Evolutionary conservation across 2,113 vertebrate species (phyloP).

Genomic region (Channa maculata): DNA sequence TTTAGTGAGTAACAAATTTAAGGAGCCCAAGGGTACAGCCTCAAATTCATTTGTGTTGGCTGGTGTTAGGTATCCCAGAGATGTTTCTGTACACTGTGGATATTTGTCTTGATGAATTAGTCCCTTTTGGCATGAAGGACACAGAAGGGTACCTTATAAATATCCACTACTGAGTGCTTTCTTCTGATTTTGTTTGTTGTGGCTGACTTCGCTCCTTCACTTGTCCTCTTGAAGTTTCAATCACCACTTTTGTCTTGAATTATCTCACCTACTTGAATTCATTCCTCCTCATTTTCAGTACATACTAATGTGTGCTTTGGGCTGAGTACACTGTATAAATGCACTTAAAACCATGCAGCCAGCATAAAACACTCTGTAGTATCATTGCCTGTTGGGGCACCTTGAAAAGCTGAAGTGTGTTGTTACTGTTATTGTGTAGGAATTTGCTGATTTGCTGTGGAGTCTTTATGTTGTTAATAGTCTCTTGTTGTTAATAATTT

Average conservation of each 20-base stretch:
- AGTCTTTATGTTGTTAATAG: not conserved
- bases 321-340: slow-evolving; percentile 25
- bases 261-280: slow-evolving; percentile 25
- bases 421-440: not conserved
- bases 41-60: slow-evolving; percentile 61
- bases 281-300: slow-evolving; percentile 19
- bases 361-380: slow-evolving; percentile 2
- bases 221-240: slow-evolving; percentile 30
- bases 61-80: slow-evolving; percentile 36
- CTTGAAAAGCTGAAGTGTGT: slow-evolving; percentile 10
- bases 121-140: slow-evolving; percentile 65
- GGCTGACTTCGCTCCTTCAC: slow-evolving; percentile 38
- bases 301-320: slow-evolving; percentile 1
- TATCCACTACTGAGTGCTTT: slow-evolving; percentile 28
- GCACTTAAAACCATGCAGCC: slow-evolving; percentile 22
- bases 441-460: not conserved
- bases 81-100: slow-evolving; percentile 47
- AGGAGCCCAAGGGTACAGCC: slow-evolving; percentile 56
- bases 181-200: slow-evolving; percentile 17
- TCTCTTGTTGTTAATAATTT: not conserved
- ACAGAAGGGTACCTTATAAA: slow-evolving; percentile 59
- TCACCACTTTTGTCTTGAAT: slow-evolving; percentile 38
- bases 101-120: slow-evolving; percentile 69
- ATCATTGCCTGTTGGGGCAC: slow-evolving; percentile 5
- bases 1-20: slow-evolving; percentile 68